Conservation (phyloP, 2,113 vertebrate species). For the Upupa epops region DNA sequence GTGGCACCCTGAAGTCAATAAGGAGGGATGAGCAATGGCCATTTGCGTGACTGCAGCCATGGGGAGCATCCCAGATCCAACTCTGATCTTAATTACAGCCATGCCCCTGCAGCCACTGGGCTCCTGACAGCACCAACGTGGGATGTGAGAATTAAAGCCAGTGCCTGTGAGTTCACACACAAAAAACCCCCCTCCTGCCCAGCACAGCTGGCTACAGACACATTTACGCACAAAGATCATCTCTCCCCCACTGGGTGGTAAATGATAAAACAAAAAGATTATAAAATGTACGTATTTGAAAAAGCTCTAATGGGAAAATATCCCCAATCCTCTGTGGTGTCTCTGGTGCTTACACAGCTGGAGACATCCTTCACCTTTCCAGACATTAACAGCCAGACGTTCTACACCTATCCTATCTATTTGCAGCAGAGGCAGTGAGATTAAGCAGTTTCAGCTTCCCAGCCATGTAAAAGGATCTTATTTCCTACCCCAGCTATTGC, state of each 20-base stretch:
- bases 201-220: neutral
- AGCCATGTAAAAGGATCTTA: neutral
- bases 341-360: neutral
- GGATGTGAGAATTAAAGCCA: neutral
- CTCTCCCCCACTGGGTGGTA: neutral
- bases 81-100: neutral
- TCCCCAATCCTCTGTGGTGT: neutral
- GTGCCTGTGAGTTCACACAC: neutral
- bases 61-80: fast-evolving
- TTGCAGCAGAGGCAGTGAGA: neutral
- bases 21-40: neutral
- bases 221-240: neutral
- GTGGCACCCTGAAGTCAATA: fast-evolving
- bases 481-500: neutral
- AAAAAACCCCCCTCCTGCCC: neutral
- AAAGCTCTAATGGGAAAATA: slow-evolving; percentile 32
- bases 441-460: neutral
- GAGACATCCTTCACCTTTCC: slow-evolving; percentile 1
- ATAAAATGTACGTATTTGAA: slow-evolving; percentile 9
- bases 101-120: fast-evolving
- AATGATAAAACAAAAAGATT: slow-evolving; percentile 31
- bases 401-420: neutral
- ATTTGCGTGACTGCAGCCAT: fast-evolving
- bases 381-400: neutral
- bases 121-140: neutral